Evolutionary conservation across 1,140 invertebrate species (phyloP), one percentile per base, ranked within the genome.

Genomic region (Octopus sinensis): DNA sequence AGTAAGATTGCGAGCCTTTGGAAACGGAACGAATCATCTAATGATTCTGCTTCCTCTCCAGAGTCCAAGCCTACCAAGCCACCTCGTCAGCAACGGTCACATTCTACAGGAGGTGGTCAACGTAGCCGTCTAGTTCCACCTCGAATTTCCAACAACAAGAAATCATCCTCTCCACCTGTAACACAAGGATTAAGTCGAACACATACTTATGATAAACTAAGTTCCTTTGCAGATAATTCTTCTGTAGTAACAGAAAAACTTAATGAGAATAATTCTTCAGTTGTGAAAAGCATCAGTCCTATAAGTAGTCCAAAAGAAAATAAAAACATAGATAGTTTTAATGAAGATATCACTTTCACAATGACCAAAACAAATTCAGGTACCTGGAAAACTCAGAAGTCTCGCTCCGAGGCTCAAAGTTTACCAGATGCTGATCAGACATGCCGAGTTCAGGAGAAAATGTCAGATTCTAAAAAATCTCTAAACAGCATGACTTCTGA

Each of bases 1-100:
- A 96, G 96, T 89, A 96, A 96, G 88, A 96, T 97, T 71, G 95
- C 96, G 1, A 95, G 93, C 86, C 91, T 97, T 13, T 97, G 96
- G 96, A 97, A 96, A 85, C 94, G 93, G 86, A 94, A 88, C 17
- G 85, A 85, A 13, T 68, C 62, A 13, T 51, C 43, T 52, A n/a
- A 77, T 13, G 76, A 77, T 77, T 77, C 76, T 53, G 52, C 23
- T 13, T 77, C 76, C 17, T 51, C 76, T 13, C 76, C n/a, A 77
- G 76, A 77, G 52, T 17, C 43, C 6, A 77, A 77, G 17, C 76
- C 76, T 5, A 43, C 76, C 17, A 76, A 76, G 43, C 75, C 75
- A 9, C 75, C 75, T 23, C 76, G 76, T 52, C 76, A 77, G 30
- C 76, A 77, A 17, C 30, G 78, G 53, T 56, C 53, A 43, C n/a